Conservation (phyloP, 2,113 vertebrate species). For the Zosterops borbonicus region DNA sequence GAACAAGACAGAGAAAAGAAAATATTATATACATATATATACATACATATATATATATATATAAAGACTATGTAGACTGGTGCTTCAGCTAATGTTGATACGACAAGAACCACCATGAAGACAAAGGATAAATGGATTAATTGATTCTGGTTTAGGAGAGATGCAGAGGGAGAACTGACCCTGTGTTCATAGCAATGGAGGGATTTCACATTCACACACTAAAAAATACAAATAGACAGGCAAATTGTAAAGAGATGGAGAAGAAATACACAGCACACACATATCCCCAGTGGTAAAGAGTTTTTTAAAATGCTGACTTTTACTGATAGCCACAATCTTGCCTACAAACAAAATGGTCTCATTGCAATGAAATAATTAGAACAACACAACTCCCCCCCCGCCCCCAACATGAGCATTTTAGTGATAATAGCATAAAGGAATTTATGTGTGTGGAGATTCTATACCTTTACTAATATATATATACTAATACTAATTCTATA, state of each 20-base stretch:
- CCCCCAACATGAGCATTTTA: not conserved
- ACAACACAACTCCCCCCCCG: not conserved
- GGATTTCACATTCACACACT: not conserved
- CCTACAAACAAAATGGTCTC: not conserved
- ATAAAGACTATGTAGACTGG: not conserved
- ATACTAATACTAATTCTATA: too few relatives aligned
- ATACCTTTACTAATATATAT: not conserved
- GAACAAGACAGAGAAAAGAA: not conserved
- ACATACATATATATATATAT: not conserved
- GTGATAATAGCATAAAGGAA: not conserved
- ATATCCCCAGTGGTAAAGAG: not conserved
- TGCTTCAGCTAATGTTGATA: not conserved
- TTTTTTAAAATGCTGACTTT: not conserved
- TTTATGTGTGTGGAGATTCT: not conserved
- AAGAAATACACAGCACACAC: not conserved
- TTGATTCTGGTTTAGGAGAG: not conserved
- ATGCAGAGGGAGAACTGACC: not conserved
- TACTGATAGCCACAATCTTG: not conserved
- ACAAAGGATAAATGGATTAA: not conserved
- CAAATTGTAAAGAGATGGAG: not conserved
- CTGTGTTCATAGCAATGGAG: not conserved
- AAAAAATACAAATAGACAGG: not conserved
- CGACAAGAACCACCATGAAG: not conserved
- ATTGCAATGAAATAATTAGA: not conserved
- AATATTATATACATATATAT: not conserved